phyloP scores from a whole-genome alignment of 2,113 vertebrate genomes.

The Pterocles burchelli region DNA sequence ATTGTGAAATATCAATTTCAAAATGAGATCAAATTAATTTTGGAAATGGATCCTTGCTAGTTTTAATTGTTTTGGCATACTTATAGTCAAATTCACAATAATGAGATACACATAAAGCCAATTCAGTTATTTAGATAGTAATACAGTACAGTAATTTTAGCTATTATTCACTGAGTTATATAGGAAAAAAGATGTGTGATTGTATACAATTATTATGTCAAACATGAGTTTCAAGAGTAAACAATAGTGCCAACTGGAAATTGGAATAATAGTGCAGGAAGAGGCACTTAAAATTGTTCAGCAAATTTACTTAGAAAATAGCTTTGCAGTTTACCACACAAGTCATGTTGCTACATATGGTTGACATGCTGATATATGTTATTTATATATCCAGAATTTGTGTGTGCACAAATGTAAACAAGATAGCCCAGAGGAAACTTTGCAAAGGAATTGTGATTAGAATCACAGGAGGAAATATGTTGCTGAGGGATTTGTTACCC shows the following conservation, averaged over 20 bases:
- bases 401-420: neutral
- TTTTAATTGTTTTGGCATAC: neutral
- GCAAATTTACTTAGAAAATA: neutral
- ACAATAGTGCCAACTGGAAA: neutral
- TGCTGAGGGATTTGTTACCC: neutral
- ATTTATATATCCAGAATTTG: neutral
- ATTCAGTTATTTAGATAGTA: neutral
- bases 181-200: neutral
- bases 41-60: neutral
- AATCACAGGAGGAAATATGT: neutral
- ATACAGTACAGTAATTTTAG: neutral
- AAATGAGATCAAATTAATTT: neutral
- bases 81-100: neutral
- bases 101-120: neutral
- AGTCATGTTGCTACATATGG: neutral
- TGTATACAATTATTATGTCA: neutral
- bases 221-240: neutral
- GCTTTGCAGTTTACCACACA: neutral
- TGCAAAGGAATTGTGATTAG: neutral
- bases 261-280: neutral
- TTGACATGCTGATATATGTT: neutral
- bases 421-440: neutral
- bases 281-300: neutral
- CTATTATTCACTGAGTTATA: neutral
- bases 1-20: neutral